These are phyloP conservation scores for Tetrao urogallus DNA, from an alignment of 2,113 vertebrate species.

Conservation along the genomic window DNA sequence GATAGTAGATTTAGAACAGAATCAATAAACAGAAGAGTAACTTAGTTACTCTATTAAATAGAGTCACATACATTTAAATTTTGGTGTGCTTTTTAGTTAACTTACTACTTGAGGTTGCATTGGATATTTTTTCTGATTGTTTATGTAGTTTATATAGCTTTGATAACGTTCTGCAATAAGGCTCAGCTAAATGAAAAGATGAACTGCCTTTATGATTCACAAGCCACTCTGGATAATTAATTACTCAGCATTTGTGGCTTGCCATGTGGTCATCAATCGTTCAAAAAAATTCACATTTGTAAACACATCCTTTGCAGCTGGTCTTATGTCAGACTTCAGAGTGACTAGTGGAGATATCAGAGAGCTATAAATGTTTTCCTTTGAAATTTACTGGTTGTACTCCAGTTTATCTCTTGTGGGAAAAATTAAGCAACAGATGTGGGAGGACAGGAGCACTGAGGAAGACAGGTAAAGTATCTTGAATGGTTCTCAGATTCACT, in stretches of 20 bases:
- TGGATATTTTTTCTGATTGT: background rate
- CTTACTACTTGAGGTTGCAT: background rate
- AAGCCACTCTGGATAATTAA: conserved; percentile 41
- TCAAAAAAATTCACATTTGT: conserved; percentile 22
- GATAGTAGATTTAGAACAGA: background rate
- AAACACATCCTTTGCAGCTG: conserved; percentile 48
- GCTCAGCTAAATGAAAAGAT: background rate
- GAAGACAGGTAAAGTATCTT: background rate
- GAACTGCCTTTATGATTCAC: conserved; percentile 36
- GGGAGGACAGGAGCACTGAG: background rate
- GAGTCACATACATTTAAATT: background rate
- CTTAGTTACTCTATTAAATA: background rate
- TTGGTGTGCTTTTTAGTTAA: background rate
- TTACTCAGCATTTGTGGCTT: conserved; percentile 38
- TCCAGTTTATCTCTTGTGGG: conserved; percentile 20
- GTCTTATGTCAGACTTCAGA: conserved; percentile 60
- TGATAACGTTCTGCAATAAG: background rate
- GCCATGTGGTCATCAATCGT: conserved; percentile 38
- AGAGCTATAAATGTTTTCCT: conserved; percentile 8
- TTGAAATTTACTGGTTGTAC: conserved; percentile 36
- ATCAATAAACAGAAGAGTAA: background rate
- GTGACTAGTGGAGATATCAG: conserved; percentile 2
- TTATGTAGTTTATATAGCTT: background rate
- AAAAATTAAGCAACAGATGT: conserved; percentile 40
- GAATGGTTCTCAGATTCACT: background rate